phyloP scores from a whole-genome alignment of 2,888 invertebrate genomes.

The Idaea dimidiata region DNA sequence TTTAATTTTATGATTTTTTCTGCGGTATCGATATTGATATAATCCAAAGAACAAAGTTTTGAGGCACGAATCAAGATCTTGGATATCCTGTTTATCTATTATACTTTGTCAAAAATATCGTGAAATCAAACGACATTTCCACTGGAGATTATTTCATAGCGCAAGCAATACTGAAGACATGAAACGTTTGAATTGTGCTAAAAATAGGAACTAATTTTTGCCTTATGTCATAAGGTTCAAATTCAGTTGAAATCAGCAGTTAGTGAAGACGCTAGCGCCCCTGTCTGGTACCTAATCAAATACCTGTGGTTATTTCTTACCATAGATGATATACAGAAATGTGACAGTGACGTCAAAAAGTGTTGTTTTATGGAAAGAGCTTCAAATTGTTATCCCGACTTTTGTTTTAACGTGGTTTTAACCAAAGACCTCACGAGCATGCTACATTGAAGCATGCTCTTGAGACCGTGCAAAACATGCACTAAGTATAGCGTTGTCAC shows the following conservation, averaged over 20 bases:
- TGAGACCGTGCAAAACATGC: no score
- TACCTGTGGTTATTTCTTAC: not conserved
- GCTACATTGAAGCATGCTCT: no score
- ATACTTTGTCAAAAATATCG: not conserved
- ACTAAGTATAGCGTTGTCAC: no score
- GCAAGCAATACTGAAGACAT: not conserved
- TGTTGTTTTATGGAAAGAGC: not conserved
- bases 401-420: no score
- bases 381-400: not conserved
- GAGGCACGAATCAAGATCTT: not conserved
- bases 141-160: not conserved
- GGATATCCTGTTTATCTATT: not conserved
- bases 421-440: no score
- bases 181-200: not conserved
- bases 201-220: not conserved
- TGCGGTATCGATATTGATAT: not conserved
- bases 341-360: not conserved
- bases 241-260: not conserved
- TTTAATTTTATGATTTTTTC: constrained; percentile 11
- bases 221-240: no score
- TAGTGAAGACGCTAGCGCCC: not conserved
- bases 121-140: not conserved
- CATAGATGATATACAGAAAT: not conserved
- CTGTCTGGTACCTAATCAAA: not conserved
- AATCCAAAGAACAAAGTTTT: not conserved